Base-by-base conservation (phyloP, 2,888 invertebrate genomes). In the Cotesia congregata region DNA sequence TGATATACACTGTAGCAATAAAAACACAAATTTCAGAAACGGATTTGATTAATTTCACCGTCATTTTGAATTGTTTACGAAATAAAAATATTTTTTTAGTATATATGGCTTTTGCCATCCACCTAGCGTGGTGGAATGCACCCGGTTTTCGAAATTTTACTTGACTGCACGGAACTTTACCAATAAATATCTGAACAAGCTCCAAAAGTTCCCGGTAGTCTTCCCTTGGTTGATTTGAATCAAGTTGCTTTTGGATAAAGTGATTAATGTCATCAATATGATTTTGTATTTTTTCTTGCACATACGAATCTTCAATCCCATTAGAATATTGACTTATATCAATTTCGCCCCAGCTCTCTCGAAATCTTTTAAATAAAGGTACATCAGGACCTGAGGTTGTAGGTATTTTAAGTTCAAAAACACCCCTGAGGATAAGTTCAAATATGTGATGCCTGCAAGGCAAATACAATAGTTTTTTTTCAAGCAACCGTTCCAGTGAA, bases 31-130 rank as follows among this genome's bases (percentile, higher is more conserved):
- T 78, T 9, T 79, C 75, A 61, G 50, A 6, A 30, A 84, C 9
- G 15, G 50, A 59, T 17, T 73, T 78, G 30, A 74, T 59, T 75
- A 82, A 81, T 38, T 61, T 61, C 12, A 50, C 65, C 12, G 80
- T 78, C 20, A 83, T 50, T 38, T 77, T 71, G 50, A 82, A 83
- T 50, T 80, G 74, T 6, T 79, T 50, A 15, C 78, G 74, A 72
- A 83, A 84, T 67, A 83, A 67, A 75, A 70, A 84, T 38, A 84
- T 82, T 78, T 84, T 84, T 6, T 81, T 75, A 38, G 70, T 76
- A 75, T 81, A 84, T 67, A 82, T 79, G 15, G 79, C 82, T 72
- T 82, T 83, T 7, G 72, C 7, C 79, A 79, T 76, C 65, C 65
- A 77, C 41, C 79, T 40, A 70, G 83, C 82, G 74, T 81, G 81